Evolutionary conservation across 1,140 invertebrate genomes (phyloP), one percentile per base, ranked within the genome.

Genomic region (Nasonia vitripennis): DNA sequence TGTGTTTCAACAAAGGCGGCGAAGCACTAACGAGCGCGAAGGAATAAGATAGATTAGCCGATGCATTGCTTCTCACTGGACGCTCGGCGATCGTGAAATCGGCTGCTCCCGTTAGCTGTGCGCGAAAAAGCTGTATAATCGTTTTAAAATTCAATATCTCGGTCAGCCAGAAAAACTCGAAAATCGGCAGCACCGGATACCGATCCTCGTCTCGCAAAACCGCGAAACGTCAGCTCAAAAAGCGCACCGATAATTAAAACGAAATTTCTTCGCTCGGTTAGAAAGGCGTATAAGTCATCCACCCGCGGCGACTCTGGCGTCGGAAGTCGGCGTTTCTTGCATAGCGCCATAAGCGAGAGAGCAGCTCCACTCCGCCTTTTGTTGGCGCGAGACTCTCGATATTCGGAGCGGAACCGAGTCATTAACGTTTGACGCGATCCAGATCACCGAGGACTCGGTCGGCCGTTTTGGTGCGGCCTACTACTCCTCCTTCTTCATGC

Each of bases 331-430:
- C 6, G 17, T 62, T 62, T 62, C 55, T 62, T 62, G 6, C 14
- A 20, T 27, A 27, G 1, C 27, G 27, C 27, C 27, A 27, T 27
- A 27, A 27, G 20, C 55, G 5, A 23, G 68, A 74, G 71, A 41
- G 55, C 4, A 17, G 55, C 55, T n/a, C 83, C 83, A 9, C 41
- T 81, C 31, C 23, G 68, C n/a, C 68, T 71, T 81, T 81, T 51
- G 78, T 41, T 17, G 5, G 34, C 31, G 55, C 37, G 62, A 34
- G 20, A 7, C 4, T n/a, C 10, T 11, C 34, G 27, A 84, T 27
- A 89, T 88, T 90, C 87, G 88, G 89, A 90, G 90, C 88, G 88
- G 89, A 90, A 91, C 89, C 86, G 77, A 82, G 84, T 84, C 86
- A 81, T 87, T 86, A 88, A 79, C 27, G 86, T 87, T 87, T 87